Evolutionary conservation across 2,797 vertebrate genomes (phyloP), one percentile per base, ranked within the genome.

Genomic region (Masticophis lateralis): DNA sequence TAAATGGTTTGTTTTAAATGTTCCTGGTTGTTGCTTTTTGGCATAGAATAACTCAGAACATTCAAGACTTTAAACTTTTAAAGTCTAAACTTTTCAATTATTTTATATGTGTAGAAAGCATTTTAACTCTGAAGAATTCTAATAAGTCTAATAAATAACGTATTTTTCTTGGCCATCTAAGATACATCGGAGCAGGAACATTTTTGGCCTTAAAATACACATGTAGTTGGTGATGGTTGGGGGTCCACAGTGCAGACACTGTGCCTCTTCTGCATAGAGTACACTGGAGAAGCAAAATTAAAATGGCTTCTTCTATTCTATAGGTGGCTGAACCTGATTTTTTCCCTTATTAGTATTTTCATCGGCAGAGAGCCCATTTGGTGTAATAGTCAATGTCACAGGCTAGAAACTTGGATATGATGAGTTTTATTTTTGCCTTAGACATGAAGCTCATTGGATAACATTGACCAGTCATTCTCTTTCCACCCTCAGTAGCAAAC

Each of bases 1-100:
- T 99, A 99, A 99, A 98, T 96, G 97, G 96, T 98, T 98, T 97
- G 96, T 98, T 98, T 98, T 97, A 98, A 98, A 95, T 95, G 96
- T 97, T 97, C 79, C 89, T 94, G 32, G 60, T 53, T 96, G 96
- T 97, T 97, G 60, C 37, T 96, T 90, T 97, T 96, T 66, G 0
- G 18, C 79, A 86, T 20, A 37, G 83, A 93, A 22, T 43, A 87
- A 69, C 25, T 57, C 27, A 47, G n/a, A 63, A 51, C 28, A 61
- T 91, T 91, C n/a, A 93, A 43, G 66, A 9, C 43, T 9, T 13
- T 18, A n/a, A n/a, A n/a, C n/a, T n/a, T n/a, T n/a, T n/a, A n/a
- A n/a, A n/a, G 8, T 43, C 37, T 59, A 86, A 87, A 74, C 32
- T 57, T 55, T 87, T 32, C 11, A 13, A 8, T 47, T 10, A 28